Base-by-base conservation (phyloP, 2,797 vertebrate genomes). In the Crocodylus rhombifer region DNA sequence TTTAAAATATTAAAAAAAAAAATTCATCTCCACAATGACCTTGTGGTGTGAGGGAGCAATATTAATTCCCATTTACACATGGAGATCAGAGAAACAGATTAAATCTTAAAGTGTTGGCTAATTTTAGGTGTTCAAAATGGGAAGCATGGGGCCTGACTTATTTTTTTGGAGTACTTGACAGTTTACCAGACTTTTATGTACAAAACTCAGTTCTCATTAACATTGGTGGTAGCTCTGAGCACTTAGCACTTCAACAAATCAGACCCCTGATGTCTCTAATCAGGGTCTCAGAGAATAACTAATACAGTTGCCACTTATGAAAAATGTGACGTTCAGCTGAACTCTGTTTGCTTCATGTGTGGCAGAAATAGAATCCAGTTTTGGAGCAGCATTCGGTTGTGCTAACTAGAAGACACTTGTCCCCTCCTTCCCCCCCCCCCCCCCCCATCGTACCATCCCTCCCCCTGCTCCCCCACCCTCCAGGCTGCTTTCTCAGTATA, bases 21-120 rank as follows among this genome's bases (percentile, higher is more conserved):
- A 73, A 73, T 14, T 73, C 16, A 10, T 26, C 36, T 73, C 81
- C 84, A 3, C 61, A 79, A 71, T 9, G 75, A 67, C 63, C 84
- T 73, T 30, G 87, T 90, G 84, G 94, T 64, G 96, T 82, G 30
- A 87, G 67, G 89, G 92, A 95, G 74, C 81, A 87, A 76, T 67
- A 94, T 71, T 67, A 60, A 89, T 16, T 64, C 86, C 51, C 81
- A 82, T 89, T 82, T 77, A 90, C 73, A 80, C 91, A 93, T 0
- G 88, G 95, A 94, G 93, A 87, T 90, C 77, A n/a, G 42, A 94
- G 26, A 78, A 91, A 95, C 91, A 95, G 23, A 51, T 26, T 51
- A 51, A 73, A 73, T 89, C 87, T 58, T 89, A 55, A 90, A 64
- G 65, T 91, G 26, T 82, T 87, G 84, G 77, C 9, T 86, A 5